Evolutionary conservation across 2,113 vertebrate species (phyloP).

Genomic region (Heloderma charlesbogerti): DNA sequence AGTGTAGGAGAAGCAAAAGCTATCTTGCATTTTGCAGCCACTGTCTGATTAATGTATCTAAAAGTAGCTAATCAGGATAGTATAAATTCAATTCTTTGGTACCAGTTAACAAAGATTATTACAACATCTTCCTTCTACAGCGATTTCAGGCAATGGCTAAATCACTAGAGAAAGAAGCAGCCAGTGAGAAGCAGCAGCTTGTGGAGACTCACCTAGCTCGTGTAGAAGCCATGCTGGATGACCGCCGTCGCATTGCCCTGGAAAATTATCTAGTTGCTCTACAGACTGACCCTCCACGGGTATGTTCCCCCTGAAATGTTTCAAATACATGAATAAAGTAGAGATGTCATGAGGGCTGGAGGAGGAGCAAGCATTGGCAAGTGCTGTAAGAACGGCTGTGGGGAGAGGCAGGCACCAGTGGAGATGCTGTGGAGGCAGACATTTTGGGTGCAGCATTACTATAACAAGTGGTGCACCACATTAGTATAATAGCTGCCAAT

Average conservation of each 20-base stretch:
- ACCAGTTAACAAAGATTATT: background rate
- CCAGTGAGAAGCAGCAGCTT: conserved; percentile 97
- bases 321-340: fast-evolving
- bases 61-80: background rate
- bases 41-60: background rate
- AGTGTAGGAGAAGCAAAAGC: no score
- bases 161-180: conserved; percentile 96
- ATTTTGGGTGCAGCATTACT: background rate
- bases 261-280: conserved; percentile 96
- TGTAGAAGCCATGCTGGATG: conserved; percentile 96
- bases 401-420: background rate
- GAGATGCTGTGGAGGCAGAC: background rate
- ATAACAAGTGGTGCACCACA: background rate
- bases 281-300: conserved; percentile 91
- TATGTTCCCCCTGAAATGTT: conserved; percentile 48
- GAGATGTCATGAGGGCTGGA: background rate
- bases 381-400: fast-evolving
- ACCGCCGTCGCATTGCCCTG: conserved; percentile 91
- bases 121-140: conserved; percentile 64
- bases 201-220: conserved; percentile 97
- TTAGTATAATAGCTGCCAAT: background rate
- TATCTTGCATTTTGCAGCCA: background rate
- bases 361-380: background rate
- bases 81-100: background rate
- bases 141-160: conserved; percentile 97